phyloP scores from a whole-genome alignment of 1,140 invertebrate species.

The Drosophila novamexicana region DNA sequence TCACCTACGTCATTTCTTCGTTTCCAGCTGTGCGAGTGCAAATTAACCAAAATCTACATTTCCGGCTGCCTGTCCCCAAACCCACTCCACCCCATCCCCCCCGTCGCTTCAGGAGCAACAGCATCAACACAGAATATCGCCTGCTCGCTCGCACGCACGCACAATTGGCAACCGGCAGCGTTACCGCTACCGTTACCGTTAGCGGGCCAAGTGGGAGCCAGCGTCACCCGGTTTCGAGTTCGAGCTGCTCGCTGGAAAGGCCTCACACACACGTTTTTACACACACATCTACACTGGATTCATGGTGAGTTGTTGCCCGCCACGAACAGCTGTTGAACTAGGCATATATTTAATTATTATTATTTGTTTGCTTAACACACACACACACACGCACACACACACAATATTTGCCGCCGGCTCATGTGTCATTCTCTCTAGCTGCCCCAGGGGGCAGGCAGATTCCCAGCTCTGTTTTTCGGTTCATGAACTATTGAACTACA shows the following conservation, averaged over 20 bases:
- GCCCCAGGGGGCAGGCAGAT: background rate
- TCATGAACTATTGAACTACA: slow-evolving; percentile 40
- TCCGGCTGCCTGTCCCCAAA: slow-evolving; percentile 50
- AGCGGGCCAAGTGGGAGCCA: slow-evolving; percentile 39
- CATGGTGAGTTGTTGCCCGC: slow-evolving; percentile 67
- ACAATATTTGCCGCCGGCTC: slow-evolving; percentile 33
- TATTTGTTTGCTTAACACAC: slow-evolving; percentile 72
- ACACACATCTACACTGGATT: slow-evolving; percentile 64
- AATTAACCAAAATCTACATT: slow-evolving; percentile 83
- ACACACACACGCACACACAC: slow-evolving; percentile 6
- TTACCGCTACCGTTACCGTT: slow-evolving; percentile 4
- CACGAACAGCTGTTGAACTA: slow-evolving; percentile 63
- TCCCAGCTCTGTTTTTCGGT: slow-evolving; percentile 23
- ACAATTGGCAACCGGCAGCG: background rate
- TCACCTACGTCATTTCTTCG: slow-evolving; percentile 77
- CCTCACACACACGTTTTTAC: slow-evolving; percentile 28
- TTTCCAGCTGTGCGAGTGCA: slow-evolving; percentile 79
- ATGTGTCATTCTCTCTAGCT: slow-evolving; percentile 39
- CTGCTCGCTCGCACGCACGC: slow-evolving; percentile 19
- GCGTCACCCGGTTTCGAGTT: slow-evolving; percentile 36
- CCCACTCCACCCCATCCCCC: slow-evolving; percentile 10
- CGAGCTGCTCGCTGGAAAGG: slow-evolving; percentile 55
- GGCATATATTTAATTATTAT: slow-evolving; percentile 77
- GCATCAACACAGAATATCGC: slow-evolving; percentile 36
- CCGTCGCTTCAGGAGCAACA: slow-evolving; percentile 20